Evolutionary conservation across 2,888 invertebrate species (phyloP).

Genomic region (Acheta domesticus): DNA sequence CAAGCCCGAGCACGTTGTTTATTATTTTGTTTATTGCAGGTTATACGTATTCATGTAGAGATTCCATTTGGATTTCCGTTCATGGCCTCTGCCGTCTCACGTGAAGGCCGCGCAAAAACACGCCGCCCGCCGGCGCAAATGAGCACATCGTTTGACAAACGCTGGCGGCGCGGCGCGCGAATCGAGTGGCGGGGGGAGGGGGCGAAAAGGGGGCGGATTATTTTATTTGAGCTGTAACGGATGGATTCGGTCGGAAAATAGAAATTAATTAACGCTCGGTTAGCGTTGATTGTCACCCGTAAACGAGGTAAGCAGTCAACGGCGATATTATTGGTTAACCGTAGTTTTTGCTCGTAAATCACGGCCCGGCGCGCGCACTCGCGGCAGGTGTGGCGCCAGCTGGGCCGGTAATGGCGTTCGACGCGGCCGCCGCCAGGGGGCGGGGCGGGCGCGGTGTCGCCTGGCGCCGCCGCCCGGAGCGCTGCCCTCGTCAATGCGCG

Average conservation of each 20-base stretch:
- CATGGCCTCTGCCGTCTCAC: not conserved
- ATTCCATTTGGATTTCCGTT: constrained; percentile 5
- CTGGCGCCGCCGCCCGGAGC: too few relatives aligned
- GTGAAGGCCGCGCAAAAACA: not conserved
- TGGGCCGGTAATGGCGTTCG: not conserved
- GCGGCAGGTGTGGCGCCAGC: constrained; percentile 1
- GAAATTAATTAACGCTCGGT: constrained; percentile 18
- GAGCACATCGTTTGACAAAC: constrained; percentile 18
- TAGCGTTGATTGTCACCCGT: constrained; percentile 18
- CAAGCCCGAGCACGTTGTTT: not conserved
- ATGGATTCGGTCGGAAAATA: constrained; percentile 9
- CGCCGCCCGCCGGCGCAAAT: constrained; percentile 24
- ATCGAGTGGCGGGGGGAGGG: not conserved
- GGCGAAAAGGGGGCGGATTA: not conserved
- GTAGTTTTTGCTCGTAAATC: constrained; percentile 7
- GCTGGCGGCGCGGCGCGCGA: not conserved
- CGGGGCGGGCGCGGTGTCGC: not conserved
- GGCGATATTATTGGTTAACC: constrained; percentile 18
- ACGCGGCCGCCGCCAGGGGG: not conserved
- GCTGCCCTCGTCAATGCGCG: too few relatives aligned
- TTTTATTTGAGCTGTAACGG: not conserved
- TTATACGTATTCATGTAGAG: not conserved
- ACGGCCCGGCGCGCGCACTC: not conserved
- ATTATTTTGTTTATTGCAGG: constrained; percentile 7
- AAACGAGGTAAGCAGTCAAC: constrained; percentile 18